These are phyloP conservation scores for Phalacrocorax aristotelis DNA, from an alignment of 2,113 vertebrate species.

Conservation along the genomic window DNA sequence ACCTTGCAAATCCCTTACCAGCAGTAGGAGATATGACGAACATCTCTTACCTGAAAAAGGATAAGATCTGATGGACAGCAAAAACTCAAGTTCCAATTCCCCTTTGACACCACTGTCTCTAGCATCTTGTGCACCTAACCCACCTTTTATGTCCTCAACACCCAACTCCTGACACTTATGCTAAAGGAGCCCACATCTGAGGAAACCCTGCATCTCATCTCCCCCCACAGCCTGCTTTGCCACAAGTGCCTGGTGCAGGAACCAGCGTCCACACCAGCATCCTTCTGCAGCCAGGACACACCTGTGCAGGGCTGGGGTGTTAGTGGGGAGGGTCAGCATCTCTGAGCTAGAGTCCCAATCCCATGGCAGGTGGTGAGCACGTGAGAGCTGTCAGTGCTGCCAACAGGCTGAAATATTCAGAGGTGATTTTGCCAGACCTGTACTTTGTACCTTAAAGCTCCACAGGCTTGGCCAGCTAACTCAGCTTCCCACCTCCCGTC, in stretches of 20 bases:
- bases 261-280: not conserved
- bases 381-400: not conserved
- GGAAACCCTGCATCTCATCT: not conserved
- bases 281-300: not conserved
- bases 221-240: not conserved
- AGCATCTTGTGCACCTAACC: not conserved
- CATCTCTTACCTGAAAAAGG: not conserved
- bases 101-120: not conserved
- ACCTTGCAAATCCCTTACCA: not conserved
- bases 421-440: not conserved
- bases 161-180: not conserved
- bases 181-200: not conserved
- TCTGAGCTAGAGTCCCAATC: not conserved
- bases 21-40: not conserved
- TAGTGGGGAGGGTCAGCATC: not conserved
- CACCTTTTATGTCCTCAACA: not conserved
- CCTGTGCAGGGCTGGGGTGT: not conserved
- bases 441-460: not conserved
- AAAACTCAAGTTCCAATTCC: not conserved
- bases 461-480: not conserved
- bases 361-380: fast-evolving
- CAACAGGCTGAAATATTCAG: not conserved
- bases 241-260: not conserved
- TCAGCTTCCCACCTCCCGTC: not conserved
- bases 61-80: not conserved